phyloP scores from a whole-genome alignment of 2,888 invertebrate genomes.

The Spodoptera exigua region DNA sequence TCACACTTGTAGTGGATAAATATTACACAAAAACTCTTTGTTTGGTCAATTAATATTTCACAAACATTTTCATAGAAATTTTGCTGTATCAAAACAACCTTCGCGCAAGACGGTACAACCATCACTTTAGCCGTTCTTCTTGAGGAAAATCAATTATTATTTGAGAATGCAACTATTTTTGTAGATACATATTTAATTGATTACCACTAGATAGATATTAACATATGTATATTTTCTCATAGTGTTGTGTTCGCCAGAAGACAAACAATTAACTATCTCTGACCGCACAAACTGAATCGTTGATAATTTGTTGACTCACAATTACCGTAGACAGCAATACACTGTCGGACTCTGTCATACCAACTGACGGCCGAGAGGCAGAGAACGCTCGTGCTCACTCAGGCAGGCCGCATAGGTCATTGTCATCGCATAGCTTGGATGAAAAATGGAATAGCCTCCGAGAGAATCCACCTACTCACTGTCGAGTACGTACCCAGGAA shows the following conservation, averaged over 20 bases:
- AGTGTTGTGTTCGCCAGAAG: slow-evolving; percentile 82
- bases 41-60: slow-evolving; percentile 72
- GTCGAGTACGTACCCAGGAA: slow-evolving; percentile 10
- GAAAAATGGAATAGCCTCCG: slow-evolving; percentile 67
- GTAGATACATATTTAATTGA: slow-evolving; percentile 87
- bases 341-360: slow-evolving; percentile 29
- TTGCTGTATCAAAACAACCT: slow-evolving; percentile 66
- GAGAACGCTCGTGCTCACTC: slow-evolving; percentile 37
- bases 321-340: slow-evolving; percentile 40
- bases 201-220: slow-evolving; percentile 86
- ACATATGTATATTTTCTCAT: slow-evolving; percentile 84
- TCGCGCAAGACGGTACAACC: slow-evolving; percentile 59
- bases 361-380: slow-evolving; percentile 28
- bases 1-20: slow-evolving; percentile 79
- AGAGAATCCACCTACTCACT: slow-evolving; percentile 44
- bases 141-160: slow-evolving; percentile 68
- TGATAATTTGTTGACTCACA: slow-evolving; percentile 62
- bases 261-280: slow-evolving; percentile 75
- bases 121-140: slow-evolving; percentile 73
- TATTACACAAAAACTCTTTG: slow-evolving; percentile 68
- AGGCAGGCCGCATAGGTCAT: slow-evolving; percentile 39
- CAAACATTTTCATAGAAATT: slow-evolving; percentile 72
- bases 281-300: slow-evolving; percentile 77
- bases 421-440: slow-evolving; percentile 62
- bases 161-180: slow-evolving; percentile 88